Base-by-base conservation (phyloP, 2,113 vertebrate species). In the Myotis brandtii region DNA sequence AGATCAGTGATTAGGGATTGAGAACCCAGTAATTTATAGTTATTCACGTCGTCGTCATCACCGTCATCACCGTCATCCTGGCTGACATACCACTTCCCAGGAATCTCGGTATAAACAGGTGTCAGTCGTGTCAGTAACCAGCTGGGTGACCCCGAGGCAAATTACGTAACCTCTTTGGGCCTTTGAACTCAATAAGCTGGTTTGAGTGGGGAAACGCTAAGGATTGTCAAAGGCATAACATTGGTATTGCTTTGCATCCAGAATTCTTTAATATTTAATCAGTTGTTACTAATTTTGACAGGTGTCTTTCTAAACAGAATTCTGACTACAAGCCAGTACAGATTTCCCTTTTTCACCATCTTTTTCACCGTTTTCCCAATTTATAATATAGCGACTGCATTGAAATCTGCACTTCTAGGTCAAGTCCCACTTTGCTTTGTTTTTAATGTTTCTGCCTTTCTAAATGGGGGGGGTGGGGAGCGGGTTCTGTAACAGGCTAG, bases 1-100 rank as follows among this genome's bases (percentile, higher is more conserved):
- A 2, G 5, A 23, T 3, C 34, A 8, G 46, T 40, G 30, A 10
- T 9, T 0, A 5, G 40, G 9, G 30, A 21, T 9, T 17, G 17
- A 0, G 2, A 6, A 2, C 14, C 7, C 59, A 10, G 34, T 1
- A 25, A 10, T 14, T 37, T 5, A 77, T 0, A 34, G 6, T 9
- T 1, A 48, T 30, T 52, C 10, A 10, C 37, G 3, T 17, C 27
- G 0, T 43, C 21, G 0, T 37, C 23, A 7, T 48, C 20, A 16
- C 2, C 10, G 12, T 7, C 12, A 59, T 46, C 48, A 30, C 8
- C 48, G 2, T 3, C 67, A 6, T 5, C 54, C 16, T 34, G 21
- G 4, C 67, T 23, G 10, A 30, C 30, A n/a, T 2, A 5, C 43
- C 16, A 32, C 37, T 32, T 73, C 40, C 76, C 32, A 1, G 46